Conservation (phyloP, 2,888 invertebrate species). For the Drosophila mimica region DNA sequence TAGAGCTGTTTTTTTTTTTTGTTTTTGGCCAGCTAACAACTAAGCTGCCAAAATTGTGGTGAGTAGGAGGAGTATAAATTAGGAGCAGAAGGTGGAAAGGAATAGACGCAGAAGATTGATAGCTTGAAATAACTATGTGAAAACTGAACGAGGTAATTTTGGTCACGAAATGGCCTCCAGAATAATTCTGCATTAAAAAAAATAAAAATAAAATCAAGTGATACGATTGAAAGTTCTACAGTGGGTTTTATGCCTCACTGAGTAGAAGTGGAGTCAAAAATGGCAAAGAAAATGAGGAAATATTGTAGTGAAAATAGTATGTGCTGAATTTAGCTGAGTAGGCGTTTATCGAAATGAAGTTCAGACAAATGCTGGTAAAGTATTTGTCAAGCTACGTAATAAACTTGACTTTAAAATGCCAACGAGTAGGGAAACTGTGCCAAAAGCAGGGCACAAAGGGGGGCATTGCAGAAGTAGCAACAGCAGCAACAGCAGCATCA, state of each 20-base stretch:
- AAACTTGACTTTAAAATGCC: constrained; percentile 41
- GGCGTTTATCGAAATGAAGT: constrained; percentile 26
- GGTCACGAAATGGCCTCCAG: background rate
- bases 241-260: background rate
- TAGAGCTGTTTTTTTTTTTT: background rate
- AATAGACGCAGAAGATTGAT: background rate
- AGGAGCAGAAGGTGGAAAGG: background rate
- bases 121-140: background rate
- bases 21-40: constrained; percentile 20
- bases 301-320: background rate
- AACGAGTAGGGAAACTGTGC: constrained; percentile 22
- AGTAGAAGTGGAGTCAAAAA: background rate
- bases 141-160: background rate
- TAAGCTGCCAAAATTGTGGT: constrained; percentile 42
- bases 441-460: background rate
- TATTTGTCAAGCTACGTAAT: constrained; percentile 42
- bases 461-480: constrained; percentile 4
- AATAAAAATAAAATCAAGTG: background rate
- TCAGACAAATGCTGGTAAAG: constrained; percentile 30
- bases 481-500: constrained; percentile 52
- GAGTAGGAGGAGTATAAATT: background rate
- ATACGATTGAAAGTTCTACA: background rate
- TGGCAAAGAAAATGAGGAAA: background rate
- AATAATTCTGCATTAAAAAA: background rate
- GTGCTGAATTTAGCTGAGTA: background rate